A percentile compares a stretch with the other conserved stretches of the same genome.
Evolutionary conservation across 2,113 vertebrate genomes (phyloP).

Genomic region (Madoqua kirkii): DNA sequence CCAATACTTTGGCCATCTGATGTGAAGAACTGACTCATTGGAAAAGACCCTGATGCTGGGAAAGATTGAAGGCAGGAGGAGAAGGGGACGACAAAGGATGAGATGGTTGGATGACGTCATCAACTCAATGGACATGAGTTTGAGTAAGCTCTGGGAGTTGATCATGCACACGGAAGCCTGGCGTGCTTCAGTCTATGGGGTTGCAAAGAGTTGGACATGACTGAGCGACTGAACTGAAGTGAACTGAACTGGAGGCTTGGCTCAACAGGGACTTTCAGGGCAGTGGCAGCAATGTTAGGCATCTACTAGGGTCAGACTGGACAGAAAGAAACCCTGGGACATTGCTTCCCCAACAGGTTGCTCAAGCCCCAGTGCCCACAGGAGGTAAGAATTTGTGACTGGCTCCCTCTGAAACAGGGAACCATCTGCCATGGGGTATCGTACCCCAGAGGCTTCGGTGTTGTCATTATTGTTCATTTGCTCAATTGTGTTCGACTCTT

Average conservation of each 20-base stretch:
- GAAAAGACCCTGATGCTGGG: not conserved
- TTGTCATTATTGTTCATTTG: not conserved
- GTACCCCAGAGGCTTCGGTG: fast-evolving
- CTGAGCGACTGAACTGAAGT: not conserved
- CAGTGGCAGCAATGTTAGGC: not conserved
- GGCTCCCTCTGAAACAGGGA: not conserved
- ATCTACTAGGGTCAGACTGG: not conserved
- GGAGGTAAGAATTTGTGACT: not conserved
- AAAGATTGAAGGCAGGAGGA: not conserved
- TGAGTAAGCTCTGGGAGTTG: not conserved
- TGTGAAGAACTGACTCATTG: not conserved
- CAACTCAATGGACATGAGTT: not conserved
- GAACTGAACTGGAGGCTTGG: not conserved
- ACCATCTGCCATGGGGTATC: no score
- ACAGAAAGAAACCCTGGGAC: not conserved
- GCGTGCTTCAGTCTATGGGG: not conserved
- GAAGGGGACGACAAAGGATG: not conserved
- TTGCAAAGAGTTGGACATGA: not conserved
- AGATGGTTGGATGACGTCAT: not conserved
- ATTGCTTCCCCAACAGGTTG: not conserved
- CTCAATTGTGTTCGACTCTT: not conserved
- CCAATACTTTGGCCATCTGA: not conserved
- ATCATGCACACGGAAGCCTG: not conserved
- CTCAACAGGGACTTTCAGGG: not conserved
- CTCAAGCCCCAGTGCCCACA: not conserved